phyloP scores from a whole-genome alignment of 2,113 vertebrate genomes.

The Lethenteron reissneri region DNA sequence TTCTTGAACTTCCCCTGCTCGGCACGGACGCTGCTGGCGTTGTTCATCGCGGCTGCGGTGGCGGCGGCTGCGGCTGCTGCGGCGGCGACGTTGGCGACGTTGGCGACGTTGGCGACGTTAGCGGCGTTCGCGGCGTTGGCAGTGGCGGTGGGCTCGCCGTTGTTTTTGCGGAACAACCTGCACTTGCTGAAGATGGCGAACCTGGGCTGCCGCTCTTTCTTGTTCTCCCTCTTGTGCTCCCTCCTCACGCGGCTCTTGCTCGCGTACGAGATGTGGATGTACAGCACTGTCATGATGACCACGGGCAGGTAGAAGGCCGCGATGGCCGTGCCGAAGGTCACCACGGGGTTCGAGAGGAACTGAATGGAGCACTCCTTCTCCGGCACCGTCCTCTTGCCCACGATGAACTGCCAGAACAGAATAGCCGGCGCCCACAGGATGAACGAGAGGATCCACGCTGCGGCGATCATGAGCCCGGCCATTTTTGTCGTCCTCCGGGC shows the following conservation, averaged over 20 bases:
- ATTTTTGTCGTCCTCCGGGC: conserved; percentile 82
- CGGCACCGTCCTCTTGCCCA: conserved; percentile 62
- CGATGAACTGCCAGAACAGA: conserved; percentile 96
- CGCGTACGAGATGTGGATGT: conserved; percentile 83
- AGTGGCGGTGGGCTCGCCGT: conserved; percentile 43
- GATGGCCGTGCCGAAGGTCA: conserved; percentile 84
- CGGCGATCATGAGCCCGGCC: conserved; percentile 87
- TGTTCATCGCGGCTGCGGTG: no score
- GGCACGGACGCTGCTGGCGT: no score
- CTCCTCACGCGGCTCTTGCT: conserved; percentile 77
- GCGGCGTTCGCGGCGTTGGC: conserved; percentile 18
- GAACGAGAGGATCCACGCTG: conserved; percentile 89
- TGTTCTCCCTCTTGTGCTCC: conserved; percentile 46
- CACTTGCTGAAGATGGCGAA: conserved; percentile 45
- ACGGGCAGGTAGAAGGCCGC: conserved; percentile 93
- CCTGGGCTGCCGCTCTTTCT: conserved; percentile 54
- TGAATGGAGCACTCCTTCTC: conserved; percentile 74
- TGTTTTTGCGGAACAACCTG: conserved; percentile 46
- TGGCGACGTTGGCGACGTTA: no score
- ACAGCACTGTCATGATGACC: conserved; percentile 90
- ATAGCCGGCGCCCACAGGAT: conserved; percentile 91
- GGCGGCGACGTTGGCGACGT: no score
- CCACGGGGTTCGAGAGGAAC: conserved; percentile 80
- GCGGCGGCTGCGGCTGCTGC: no score
- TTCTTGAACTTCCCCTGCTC: conserved; percentile 29